These are phyloP conservation scores for Polyploca ridens DNA, from an alignment of 2,888 invertebrate species.

Conservation along the genomic window DNA sequence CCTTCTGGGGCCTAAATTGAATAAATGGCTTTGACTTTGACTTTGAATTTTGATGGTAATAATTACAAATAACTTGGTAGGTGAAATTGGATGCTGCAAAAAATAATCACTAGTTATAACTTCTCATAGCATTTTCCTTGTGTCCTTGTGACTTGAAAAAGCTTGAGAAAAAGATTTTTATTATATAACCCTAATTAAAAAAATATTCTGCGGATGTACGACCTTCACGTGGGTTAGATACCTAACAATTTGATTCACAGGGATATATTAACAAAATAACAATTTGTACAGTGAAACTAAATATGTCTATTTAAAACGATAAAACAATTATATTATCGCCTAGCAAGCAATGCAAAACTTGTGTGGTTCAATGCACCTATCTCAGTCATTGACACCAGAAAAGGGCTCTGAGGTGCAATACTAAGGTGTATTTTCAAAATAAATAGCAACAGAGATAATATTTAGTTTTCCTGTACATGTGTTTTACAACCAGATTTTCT, in stretches of 20 bases:
- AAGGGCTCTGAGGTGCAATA: constrained; percentile 25
- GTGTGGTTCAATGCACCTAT: constrained; percentile 27
- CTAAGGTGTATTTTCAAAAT: not conserved
- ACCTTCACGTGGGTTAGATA: too few relatives aligned
- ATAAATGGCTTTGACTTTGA: too few relatives aligned
- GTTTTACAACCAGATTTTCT: not conserved
- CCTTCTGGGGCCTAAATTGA: too few relatives aligned
- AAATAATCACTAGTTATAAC: too few relatives aligned
- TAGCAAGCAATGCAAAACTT: not conserved
- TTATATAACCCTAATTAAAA: too few relatives aligned
- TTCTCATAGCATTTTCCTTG: too few relatives aligned
- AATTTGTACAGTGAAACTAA: not conserved
- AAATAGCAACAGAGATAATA: not conserved
- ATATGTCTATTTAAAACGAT: not conserved
- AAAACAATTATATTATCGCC: not conserved
- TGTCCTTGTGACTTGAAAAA: too few relatives aligned
- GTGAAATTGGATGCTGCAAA: too few relatives aligned
- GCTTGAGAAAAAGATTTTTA: too few relatives aligned
- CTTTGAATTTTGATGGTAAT: too few relatives aligned
- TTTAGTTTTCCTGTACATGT: not conserved
- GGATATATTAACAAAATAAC: not conserved
- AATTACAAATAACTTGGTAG: too few relatives aligned
- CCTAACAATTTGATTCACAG: not conserved
- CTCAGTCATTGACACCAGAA: constrained; percentile 31
- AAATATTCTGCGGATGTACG: too few relatives aligned